Base-by-base conservation (phyloP, 1,140 invertebrate genomes). In the Neoseiulus cucumeris region DNA sequence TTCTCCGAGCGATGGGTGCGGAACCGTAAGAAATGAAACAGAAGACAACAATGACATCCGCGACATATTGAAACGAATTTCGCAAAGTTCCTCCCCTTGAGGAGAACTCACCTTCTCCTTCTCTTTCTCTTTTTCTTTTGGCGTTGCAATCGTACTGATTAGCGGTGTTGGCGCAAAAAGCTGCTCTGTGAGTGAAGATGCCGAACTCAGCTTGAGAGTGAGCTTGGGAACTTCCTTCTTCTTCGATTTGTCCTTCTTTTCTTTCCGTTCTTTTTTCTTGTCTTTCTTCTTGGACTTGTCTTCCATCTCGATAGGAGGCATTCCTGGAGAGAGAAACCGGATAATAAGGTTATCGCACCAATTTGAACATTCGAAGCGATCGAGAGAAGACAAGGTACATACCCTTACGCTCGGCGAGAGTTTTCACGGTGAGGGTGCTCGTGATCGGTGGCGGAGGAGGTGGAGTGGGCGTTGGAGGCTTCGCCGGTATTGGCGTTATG, bases 121-220 rank as follows among this genome's bases (percentile, higher is more conserved):
- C 33, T 39, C 33, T 39, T 39, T 39, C 33, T 39, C 33, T 9
- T 39, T 39, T 39, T 39, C 33, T 9, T 39, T 39, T 4, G 33
- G 33, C 4, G 33, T 9, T 9, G 33, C 4, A 39, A 9, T 39
- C 33, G 33, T 39, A 39, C 33, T 39, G 4, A 39, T 33, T 33
- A 59, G 33, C 51, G 51, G 51, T 20, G 51, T 59, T 2, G 51
- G 51, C 33, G 25, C 51, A 59, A 59, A 59, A 25, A 59, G 51
- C 51, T 25, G 51, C 51, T 59, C 51, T 25, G 25, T 59, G 14
- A 59, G 51, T 29, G 51, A 59, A 59, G 51, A 25, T 29, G 51
- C 51, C 51, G 51, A 59, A 59, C 51, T 59, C 51, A 59, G 22
- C 51, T 59, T 59, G 51, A 59, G 51, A 17, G 51, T 59, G 51